Conservation (phyloP, 2,113 vertebrate genomes). For the Odobenus rosmarus region DNA sequence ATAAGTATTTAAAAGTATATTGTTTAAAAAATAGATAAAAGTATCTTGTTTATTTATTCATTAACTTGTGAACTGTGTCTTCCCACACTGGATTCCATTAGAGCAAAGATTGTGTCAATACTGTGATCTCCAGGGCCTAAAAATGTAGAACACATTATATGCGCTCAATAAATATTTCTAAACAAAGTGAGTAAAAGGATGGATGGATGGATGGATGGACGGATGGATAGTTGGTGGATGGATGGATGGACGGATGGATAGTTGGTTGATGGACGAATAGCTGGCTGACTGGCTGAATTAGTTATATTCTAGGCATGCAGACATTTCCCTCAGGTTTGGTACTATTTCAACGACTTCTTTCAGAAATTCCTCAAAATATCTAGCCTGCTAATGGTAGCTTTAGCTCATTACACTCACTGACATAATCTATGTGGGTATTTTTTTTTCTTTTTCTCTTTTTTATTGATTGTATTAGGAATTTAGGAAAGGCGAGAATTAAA, state of each 20-base stretch:
- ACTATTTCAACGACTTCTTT: not conserved
- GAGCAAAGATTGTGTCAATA: not conserved
- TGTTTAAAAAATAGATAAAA: not conserved
- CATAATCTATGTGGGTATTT: not conserved
- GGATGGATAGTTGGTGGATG: not conserved
- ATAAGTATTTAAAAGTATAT: not conserved
- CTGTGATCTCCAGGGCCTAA: not conserved
- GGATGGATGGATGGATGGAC: not conserved
- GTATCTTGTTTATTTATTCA: not conserved
- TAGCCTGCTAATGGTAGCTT: not conserved
- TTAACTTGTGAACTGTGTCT: not conserved
- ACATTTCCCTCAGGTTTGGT: not conserved
- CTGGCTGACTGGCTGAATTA: not conserved
- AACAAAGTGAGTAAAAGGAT: not conserved
- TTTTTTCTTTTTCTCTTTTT: not conserved
- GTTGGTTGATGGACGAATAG: not conserved
- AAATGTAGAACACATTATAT: not conserved
- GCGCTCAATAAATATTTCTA: not conserved
- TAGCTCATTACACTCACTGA: not conserved
- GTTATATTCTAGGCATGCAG: not conserved
- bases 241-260: not conserved
- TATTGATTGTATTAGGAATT: not conserved
- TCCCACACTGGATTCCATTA: not conserved
- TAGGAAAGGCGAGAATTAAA: not conserved
- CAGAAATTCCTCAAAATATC: slow-evolving; percentile 14